These are phyloP conservation scores for Platalea minor DNA, from an alignment of 2,797 vertebrate genomes.

Conservation along the genomic window DNA sequence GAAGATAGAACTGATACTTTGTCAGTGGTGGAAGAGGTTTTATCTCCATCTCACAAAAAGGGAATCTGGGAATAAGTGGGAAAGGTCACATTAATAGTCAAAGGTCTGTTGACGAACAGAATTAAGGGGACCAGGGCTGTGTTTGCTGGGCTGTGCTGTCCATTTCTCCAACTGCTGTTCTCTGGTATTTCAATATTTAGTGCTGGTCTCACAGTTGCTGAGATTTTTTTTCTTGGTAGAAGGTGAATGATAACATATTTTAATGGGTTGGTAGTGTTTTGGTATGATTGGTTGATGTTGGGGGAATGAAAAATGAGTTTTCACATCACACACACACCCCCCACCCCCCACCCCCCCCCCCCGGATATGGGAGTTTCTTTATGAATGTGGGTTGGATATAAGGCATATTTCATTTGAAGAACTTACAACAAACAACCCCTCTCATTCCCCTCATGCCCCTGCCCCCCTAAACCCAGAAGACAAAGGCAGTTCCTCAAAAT, in stretches of 20 bases:
- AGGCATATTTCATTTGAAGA: not conserved
- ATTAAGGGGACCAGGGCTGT: not conserved
- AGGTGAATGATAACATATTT: not conserved
- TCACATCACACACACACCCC: not conserved
- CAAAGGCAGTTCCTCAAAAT: not conserved
- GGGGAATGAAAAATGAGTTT: not conserved
- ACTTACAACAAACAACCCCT: accelerated
- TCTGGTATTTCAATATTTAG: not conserved
- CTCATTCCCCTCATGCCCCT: not conserved
- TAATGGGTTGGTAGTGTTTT: not conserved
- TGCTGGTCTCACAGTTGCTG: not conserved
- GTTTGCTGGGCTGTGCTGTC: not conserved
- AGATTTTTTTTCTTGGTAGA: not conserved
- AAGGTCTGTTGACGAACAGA: not conserved
- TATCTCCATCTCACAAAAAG: not conserved
- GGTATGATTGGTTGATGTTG: not conserved
- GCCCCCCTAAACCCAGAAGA: not conserved
- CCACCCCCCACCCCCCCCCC: too few relatives aligned
- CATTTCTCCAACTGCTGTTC: not conserved
- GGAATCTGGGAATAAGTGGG: not conserved
- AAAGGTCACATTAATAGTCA: not conserved
- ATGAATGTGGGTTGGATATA: not conserved
- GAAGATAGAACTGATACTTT: not conserved
- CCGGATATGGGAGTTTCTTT: not conserved
- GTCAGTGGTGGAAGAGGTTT: not conserved